A percentile compares a stretch with the other conserved stretches of the same genome.
phyloP scores from a whole-genome alignment of 1,140 invertebrate genomes.

The Dinothrombium tinctorium region DNA sequence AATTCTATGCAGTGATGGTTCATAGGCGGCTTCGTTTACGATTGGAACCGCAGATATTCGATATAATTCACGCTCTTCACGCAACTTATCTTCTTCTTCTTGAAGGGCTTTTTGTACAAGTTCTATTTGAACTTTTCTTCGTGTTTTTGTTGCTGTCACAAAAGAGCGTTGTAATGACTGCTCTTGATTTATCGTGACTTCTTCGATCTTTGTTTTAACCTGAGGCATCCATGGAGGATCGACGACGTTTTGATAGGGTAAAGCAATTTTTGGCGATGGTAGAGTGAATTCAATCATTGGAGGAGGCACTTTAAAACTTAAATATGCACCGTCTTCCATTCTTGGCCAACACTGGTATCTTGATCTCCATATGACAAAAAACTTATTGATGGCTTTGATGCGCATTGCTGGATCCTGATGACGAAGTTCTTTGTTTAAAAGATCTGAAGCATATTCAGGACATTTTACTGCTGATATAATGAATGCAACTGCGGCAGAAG shows the following conservation, averaged over 20 bases:
- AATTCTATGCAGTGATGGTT: slow-evolving; percentile 45
- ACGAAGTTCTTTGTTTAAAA: slow-evolving; percentile 64
- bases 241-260: slow-evolving; percentile 72
- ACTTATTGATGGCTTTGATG: slow-evolving; percentile 56
- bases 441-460: slow-evolving; percentile 54
- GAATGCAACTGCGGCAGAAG: slow-evolving; percentile 53
- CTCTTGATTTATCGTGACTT: slow-evolving; percentile 95
- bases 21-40: slow-evolving; percentile 78
- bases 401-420: slow-evolving; percentile 48
- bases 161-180: slow-evolving; percentile 76
- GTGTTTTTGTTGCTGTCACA: slow-evolving; percentile 91
- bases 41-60: slow-evolving; percentile 88
- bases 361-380: slow-evolving; percentile 53
- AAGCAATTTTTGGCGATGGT: slow-evolving; percentile 92
- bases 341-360: slow-evolving; percentile 96
- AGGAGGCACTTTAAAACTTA: slow-evolving; percentile 86
- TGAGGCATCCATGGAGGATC: slow-evolving; percentile 98
- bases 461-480: slow-evolving; percentile 72
- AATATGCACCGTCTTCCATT: slow-evolving; percentile 89
- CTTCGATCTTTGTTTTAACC: slow-evolving; percentile 92
- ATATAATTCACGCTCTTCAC: slow-evolving; percentile 80
- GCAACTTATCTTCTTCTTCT: slow-evolving; percentile 81
- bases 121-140: slow-evolving; percentile 96
- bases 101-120: slow-evolving; percentile 79
- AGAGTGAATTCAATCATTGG: slow-evolving; percentile 96